Evolutionary conservation across 1,140 invertebrate species (phyloP), one percentile per base, ranked within the genome.

Genomic region (Monomorium pharaonis): DNA sequence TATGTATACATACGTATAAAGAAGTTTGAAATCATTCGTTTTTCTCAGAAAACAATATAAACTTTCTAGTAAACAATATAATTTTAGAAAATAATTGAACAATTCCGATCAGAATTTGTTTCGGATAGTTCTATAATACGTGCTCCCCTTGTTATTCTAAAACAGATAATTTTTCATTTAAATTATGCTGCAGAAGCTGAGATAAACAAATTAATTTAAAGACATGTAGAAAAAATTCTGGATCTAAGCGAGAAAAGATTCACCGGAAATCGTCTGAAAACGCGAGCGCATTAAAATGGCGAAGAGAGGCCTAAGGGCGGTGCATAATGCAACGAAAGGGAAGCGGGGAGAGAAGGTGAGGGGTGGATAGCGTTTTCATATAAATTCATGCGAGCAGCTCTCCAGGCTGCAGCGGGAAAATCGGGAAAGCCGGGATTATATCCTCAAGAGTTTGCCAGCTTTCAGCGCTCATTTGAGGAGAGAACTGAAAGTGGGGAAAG

Each of bases 381-480:
- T 91, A 91, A 90, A 89, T 89, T 87, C 89, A 86, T 86, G 67
- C 78, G 89, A 90, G 89, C 60, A 65, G 87, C 83, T 85, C 69
- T 74, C 56, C 49, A 58, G 42, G 80, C 60, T 78, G 88, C 81
- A 85, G 85, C 78, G 86, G 86, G 88, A 89, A 86, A 81, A 91
- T 91, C 90, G 76, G 86, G 84, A 89, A 87, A 91, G 90, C 90
- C 87, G 84, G 91, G 91, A 91, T 91, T 91, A 91, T 91, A 91
- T 91, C 85, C 90, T 91, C 83, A 91, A 91, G 91, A 91, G 91
- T 91, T 91, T 90, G 90, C 90, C 90, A 89, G 91, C 86, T 91
- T 91, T 90, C 90, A 89, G 84, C 85, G 89, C 87, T 89, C 87
- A 86, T 91, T 91, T 88, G 84, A 86, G 80, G 85, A 62, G 42